These are phyloP conservation scores for Chaetodon trifasciatus DNA, from an alignment of 2,797 vertebrate genomes.

Conservation along the genomic window DNA sequence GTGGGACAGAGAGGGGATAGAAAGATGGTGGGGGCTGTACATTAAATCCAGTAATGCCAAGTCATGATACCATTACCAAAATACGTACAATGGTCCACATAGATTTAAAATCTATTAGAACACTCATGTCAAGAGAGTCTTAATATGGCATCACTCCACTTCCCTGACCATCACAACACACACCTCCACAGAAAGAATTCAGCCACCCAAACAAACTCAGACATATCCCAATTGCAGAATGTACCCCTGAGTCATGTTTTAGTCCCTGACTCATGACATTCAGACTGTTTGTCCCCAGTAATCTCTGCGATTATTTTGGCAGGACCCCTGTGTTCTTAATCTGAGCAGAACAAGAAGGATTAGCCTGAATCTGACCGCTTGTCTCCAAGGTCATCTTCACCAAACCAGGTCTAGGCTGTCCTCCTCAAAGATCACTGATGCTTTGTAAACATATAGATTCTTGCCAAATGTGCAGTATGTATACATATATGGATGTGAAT, in stretches of 20 bases:
- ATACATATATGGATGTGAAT: neutral
- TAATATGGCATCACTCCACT: neutral
- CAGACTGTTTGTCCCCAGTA: conserved; percentile 45
- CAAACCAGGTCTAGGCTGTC: conserved; percentile 30
- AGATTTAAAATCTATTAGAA: neutral
- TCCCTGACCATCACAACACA: neutral
- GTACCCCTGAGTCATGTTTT: conserved; percentile 60
- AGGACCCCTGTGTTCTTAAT: conserved; percentile 65
- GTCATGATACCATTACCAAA: conserved; percentile 40
- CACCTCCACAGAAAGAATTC: neutral
- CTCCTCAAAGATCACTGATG: neutral
- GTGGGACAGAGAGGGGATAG: conserved; percentile 28
- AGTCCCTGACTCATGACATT: conserved; percentile 56
- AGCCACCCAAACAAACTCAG: conserved; percentile 11
- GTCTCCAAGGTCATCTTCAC: conserved; percentile 53
- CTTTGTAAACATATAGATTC: neutral
- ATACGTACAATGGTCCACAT: neutral
- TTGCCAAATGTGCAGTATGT: neutral
- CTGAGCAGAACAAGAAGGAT: conserved; percentile 68
- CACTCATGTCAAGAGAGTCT: conserved; percentile 1
- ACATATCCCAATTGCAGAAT: neutral
- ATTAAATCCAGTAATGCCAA: conserved; percentile 30
- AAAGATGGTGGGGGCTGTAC: conserved; percentile 15
- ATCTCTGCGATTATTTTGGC: conserved; percentile 69
- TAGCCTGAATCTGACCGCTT: conserved; percentile 64